A percentile compares a stretch with the other conserved stretches of the same genome.
Conservation (phyloP, 2,888 invertebrate genomes). For the Mylabris sibirica region DNA sequence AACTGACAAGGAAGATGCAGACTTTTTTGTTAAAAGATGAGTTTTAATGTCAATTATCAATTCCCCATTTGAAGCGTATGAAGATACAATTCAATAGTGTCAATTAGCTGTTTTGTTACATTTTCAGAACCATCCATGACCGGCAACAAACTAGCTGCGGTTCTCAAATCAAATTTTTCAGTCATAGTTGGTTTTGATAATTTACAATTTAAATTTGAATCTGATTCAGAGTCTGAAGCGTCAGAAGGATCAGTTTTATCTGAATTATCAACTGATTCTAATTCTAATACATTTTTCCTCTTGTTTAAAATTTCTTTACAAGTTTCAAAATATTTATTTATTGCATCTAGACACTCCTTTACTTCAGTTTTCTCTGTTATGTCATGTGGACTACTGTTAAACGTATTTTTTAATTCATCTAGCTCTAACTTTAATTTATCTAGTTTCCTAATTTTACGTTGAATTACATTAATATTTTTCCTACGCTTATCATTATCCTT, state of each 20-base stretch:
- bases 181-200: constrained; percentile 14
- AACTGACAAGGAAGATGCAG: constrained; percentile 25
- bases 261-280: neutral
- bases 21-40: constrained; percentile 34
- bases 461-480: neutral
- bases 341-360: constrained; percentile 8
- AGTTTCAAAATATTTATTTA: neutral
- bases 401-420: neutral
- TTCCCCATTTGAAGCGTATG: constrained; percentile 23
- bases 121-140: constrained; percentile 35
- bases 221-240: neutral
- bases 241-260: neutral
- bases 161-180: constrained; percentile 39
- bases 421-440: constrained; percentile 9
- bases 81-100: constrained; percentile 39
- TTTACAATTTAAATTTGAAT: constrained; percentile 1
- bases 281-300: no score
- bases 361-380: neutral
- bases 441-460: constrained; percentile 14
- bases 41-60: constrained; percentile 32
- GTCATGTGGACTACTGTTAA: constrained; percentile 6
- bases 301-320: constrained; percentile 12
- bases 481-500: constrained; percentile 9
- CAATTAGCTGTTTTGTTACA: constrained; percentile 38
- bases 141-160: constrained; percentile 34